These are phyloP conservation scores for Geococcyx californianus DNA, from an alignment of 2,113 vertebrate genomes.

Conservation along the genomic window DNA sequence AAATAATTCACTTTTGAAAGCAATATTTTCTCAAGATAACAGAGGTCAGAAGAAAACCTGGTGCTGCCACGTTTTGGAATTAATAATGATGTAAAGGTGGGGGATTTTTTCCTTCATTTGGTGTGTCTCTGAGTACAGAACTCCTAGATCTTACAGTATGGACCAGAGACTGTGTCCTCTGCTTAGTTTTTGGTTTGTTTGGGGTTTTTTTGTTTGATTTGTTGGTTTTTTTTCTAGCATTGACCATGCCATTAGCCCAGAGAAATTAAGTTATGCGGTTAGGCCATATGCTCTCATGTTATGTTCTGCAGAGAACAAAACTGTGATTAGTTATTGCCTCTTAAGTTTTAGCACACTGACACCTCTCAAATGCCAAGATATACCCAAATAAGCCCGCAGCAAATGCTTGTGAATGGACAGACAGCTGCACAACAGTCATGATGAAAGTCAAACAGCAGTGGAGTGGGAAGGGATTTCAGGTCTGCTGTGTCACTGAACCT, in stretches of 20 bases:
- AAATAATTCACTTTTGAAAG: conserved; percentile 13
- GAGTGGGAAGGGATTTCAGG: background rate
- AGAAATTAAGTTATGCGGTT: background rate
- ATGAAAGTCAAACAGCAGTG: background rate
- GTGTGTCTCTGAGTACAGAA: background rate
- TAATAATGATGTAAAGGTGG: background rate
- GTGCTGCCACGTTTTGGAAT: background rate
- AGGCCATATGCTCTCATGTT: background rate
- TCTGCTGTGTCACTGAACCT: background rate
- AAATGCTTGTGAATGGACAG: background rate
- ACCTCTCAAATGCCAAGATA: conserved; percentile 18
- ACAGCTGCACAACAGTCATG: background rate
- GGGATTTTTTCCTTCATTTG: rapidly evolving
- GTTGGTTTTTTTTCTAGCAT: background rate
- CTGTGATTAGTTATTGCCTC: conserved; percentile 5
- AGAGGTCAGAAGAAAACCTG: background rate
- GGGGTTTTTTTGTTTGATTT: rapidly evolving
- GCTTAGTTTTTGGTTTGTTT: background rate
- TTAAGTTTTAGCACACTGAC: conserved; percentile 18
- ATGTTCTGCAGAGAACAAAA: background rate
- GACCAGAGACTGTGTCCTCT: background rate
- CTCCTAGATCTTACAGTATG: background rate
- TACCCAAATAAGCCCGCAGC: background rate
- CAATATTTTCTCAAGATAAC: conserved; percentile 21
- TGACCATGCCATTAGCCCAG: background rate